Base-by-base conservation (phyloP, 92 coral and sea anemone genomes). In the Porites divaricata region DNA sequence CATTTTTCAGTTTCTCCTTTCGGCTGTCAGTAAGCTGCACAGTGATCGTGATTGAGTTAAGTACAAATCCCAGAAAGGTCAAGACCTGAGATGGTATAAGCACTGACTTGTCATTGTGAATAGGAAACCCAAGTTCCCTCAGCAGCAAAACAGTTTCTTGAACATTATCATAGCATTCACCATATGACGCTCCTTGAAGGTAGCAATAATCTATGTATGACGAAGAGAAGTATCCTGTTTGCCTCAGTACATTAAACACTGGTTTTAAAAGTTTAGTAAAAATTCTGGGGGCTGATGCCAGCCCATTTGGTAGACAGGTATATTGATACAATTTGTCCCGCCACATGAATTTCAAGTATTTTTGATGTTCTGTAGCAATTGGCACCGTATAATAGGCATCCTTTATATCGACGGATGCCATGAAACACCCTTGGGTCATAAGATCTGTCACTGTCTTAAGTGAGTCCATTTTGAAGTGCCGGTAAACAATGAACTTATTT, bases 281-380 rank as follows among this genome's bases (percentile, higher is more conserved):
- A 41, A 81, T 79, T 58, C 90, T 68, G 15, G 88, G 90, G 26
- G 88, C 90, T 65, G 89, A 86, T 45, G 90, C 88, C 68, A 90
- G 88, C 49, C 94, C 94, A 90, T 87, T 90, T 16, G 91, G 94
- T 22, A 83, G 49, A 63, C 94, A 90, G 69, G 88, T 85, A 86
- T 81, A 90, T 81, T 86, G 76, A 71, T 72, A 81, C 63, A 87
- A 67, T 74, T 87, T 87, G 75, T 82, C 87, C 89, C 85, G 49
- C 91, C 91, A 88, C 56, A 56, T 45, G 54, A 88, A 88, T 67
- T 76, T 88, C 74, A 88, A 77, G 56, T 26, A 71, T 6, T 58
- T 82, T 28, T 88, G 88, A 52, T 82, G 91, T 67, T 82, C 87
- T n/a, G 19, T 74, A n/a, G 83, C 90, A 74, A 81, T 67, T 12